phyloP scores from a whole-genome alignment of 2,113 vertebrate species.

The Megatriorchis doriae region DNA sequence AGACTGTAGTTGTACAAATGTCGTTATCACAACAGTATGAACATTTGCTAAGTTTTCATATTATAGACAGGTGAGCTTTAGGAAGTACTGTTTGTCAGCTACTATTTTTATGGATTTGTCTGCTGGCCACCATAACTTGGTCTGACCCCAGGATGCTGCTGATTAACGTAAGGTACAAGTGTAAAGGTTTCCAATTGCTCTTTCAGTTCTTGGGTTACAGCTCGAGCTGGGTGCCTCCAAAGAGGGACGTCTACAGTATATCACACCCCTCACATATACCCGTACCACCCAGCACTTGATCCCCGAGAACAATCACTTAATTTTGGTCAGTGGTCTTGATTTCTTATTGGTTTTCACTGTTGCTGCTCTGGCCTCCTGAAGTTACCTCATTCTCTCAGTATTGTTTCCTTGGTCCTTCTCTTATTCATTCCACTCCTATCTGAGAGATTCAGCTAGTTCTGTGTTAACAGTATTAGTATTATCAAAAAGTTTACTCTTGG shows the following conservation, averaged over 20 bases:
- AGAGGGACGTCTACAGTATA: not conserved
- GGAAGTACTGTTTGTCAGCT: not conserved
- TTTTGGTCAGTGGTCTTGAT: not conserved
- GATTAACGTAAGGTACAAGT: not conserved
- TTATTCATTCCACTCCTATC: not conserved
- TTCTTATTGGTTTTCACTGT: not conserved
- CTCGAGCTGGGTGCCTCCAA: not conserved
- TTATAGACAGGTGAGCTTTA: not conserved
- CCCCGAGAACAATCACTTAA: not conserved
- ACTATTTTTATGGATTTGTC: not conserved
- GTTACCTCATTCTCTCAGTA: not conserved
- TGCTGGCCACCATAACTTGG: too few species aligned
- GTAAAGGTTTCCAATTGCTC: not conserved
- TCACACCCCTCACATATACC: not conserved
- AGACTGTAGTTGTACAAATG: not conserved
- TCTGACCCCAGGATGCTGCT: not conserved
- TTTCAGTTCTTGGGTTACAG: not conserved
- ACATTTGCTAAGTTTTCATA: not conserved
- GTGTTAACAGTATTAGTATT: not conserved
- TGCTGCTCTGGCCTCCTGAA: not conserved
- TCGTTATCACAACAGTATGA: fast-evolving
- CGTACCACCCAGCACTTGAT: not conserved
- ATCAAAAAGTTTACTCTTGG: not conserved
- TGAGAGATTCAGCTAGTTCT: not conserved
- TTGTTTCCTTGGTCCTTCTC: not conserved